Conservation (phyloP, 2,113 vertebrate species). For the Patagioenas fasciata region DNA sequence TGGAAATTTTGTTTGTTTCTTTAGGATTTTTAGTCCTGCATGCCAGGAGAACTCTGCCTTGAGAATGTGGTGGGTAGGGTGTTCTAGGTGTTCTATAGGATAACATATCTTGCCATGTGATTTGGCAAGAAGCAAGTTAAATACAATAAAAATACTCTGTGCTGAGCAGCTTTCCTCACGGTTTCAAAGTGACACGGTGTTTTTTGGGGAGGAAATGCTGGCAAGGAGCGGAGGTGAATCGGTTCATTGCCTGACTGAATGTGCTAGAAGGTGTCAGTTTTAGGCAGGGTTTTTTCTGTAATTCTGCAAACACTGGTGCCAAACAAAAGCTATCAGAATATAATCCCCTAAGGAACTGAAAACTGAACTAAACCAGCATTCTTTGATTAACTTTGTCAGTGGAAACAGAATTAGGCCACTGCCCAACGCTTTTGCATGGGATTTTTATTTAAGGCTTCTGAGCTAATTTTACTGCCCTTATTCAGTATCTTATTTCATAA, state of each 20-base stretch:
- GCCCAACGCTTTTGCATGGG: background rate
- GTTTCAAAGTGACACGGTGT: background rate
- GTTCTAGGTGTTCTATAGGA: background rate
- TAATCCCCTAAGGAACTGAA: background rate
- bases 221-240: background rate
- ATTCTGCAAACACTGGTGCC: background rate
- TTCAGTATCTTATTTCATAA: background rate
- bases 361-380: accelerated
- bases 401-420: background rate
- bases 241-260: accelerated
- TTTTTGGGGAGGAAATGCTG: background rate
- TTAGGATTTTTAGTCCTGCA: too few relatives aligned
- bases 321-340: background rate
- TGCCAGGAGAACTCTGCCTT: too few relatives aligned
- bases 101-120: background rate
- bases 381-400: background rate
- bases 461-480: background rate
- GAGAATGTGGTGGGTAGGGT: too few relatives aligned
- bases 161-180: background rate
- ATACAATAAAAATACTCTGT: background rate
- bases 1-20: too few relatives aligned
- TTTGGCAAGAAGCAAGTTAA: background rate
- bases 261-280: background rate
- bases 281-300: background rate
- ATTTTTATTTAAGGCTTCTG: background rate